A percentile compares a stretch with the other conserved stretches of the same genome.
These are phyloP conservation scores for Aspiorhynchus laticeps DNA, from an alignment of 2,113 vertebrate species.

Conservation along the genomic window DNA sequence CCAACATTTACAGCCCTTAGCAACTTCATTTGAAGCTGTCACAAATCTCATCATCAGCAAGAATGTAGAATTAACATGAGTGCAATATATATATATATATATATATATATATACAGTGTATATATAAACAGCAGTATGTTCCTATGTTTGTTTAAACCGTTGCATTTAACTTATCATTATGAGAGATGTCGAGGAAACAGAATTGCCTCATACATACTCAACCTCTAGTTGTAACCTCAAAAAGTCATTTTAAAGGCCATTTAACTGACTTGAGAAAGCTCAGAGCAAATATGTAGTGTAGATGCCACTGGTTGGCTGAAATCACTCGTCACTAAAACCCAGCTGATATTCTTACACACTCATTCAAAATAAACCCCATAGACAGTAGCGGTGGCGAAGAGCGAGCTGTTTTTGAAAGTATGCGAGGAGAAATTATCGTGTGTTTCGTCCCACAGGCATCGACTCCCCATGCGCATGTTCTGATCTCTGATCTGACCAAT, in stretches of 20 bases:
- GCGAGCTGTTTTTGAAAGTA: slow-evolving; percentile 83
- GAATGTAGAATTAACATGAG: too few species aligned
- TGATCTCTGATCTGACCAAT: slow-evolving; percentile 83
- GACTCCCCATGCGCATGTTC: slow-evolving; percentile 82
- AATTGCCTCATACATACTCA: neutral
- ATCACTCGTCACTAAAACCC: neutral
- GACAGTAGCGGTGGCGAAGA: slow-evolving; percentile 85
- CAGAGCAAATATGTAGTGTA: neutral
- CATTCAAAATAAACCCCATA: slow-evolving; percentile 86
- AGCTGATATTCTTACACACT: slow-evolving; percentile 25
- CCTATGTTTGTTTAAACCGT: neutral
- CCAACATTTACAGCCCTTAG: too few species aligned
- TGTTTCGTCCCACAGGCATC: slow-evolving; percentile 86
- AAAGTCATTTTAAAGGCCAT: neutral
- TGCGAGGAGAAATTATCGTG: slow-evolving; percentile 80
- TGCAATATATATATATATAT: too few species aligned
- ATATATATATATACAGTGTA: too few species aligned
- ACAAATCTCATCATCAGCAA: too few species aligned
- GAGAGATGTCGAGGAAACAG: neutral
- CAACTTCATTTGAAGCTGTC: too few species aligned
- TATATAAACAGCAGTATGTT: too few species aligned
- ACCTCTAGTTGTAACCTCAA: neutral
- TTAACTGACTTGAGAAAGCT: neutral
- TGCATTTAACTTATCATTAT: neutral
- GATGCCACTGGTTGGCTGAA: neutral